phyloP scores from a whole-genome alignment of 2,113 vertebrate genomes.

The Rhodinocichla rosea region DNA sequence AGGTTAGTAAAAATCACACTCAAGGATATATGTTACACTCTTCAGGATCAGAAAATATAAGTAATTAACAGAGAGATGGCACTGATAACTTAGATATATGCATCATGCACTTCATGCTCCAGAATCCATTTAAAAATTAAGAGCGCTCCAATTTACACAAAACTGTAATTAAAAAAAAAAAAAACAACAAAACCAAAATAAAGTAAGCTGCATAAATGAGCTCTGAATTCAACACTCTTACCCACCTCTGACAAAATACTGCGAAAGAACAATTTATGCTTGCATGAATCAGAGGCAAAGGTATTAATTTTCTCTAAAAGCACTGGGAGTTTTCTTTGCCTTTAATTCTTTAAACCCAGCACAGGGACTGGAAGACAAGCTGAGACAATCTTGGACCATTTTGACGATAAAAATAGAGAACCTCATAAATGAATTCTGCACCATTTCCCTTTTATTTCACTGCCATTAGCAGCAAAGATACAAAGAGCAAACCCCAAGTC shows the following conservation, averaged over 20 bases:
- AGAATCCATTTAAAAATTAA: not conserved
- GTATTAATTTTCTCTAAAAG: not conserved
- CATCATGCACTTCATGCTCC: not conserved
- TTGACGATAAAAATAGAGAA: not conserved
- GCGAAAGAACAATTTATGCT: not conserved
- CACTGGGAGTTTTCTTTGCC: not conserved
- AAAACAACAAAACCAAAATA: not conserved
- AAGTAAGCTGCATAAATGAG: not conserved
- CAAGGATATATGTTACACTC: not conserved
- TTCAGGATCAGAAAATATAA: not conserved
- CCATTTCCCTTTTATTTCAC: not conserved
- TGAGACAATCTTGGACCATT: not conserved
- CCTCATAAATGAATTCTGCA: not conserved
- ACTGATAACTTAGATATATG: not conserved
- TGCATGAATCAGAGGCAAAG: not conserved
- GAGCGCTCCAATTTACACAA: not conserved
- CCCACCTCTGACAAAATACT: not conserved
- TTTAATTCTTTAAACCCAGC: not conserved
- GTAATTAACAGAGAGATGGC: not conserved
- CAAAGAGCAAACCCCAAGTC: not conserved
- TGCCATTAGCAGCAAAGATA: not conserved
- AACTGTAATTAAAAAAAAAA: not conserved
- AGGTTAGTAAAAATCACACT: not conserved
- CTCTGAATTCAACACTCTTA: not conserved
- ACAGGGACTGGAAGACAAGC: not conserved